These are phyloP conservation scores for Cliona cf. orientalis DNA, from an alignment of 37 sponge, comb jelly and placozoan species.

Conservation along the genomic window DNA sequence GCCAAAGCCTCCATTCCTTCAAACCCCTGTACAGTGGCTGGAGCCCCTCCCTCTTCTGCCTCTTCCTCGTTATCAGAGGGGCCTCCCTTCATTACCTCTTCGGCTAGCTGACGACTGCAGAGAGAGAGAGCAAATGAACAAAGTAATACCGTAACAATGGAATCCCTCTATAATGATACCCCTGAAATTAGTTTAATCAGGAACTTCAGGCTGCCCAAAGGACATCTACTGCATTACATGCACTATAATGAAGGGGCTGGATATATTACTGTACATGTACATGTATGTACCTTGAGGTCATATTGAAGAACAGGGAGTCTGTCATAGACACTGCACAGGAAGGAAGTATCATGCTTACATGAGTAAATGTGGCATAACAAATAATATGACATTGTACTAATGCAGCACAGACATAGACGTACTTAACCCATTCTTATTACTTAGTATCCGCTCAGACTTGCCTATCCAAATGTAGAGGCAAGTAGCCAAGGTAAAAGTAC, in stretches of 20 bases:
- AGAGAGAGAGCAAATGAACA: not conserved
- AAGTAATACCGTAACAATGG: not conserved
- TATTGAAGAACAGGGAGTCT: conserved; percentile 79
- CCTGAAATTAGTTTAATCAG: not conserved
- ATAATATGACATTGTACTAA: not conserved
- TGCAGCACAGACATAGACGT: not conserved
- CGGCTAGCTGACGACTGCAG: conserved; percentile 51
- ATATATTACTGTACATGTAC: too few relatives aligned
- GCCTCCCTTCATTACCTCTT: conserved; percentile 55
- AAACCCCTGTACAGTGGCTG: conserved; percentile 32
- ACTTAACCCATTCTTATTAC: not conserved
- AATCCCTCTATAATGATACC: not conserved
- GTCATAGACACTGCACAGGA: conserved; percentile 71
- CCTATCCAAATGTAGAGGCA: too few relatives aligned
- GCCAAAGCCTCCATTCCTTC: conserved; percentile 91
- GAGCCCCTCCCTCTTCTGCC: conserved; percentile 8
- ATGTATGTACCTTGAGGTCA: conserved; percentile 59
- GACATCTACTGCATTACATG: not conserved
- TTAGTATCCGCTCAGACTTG: not conserved
- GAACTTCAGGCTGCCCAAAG: not conserved
- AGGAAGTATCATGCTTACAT: too few relatives aligned
- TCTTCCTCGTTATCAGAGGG: conserved; percentile 32
- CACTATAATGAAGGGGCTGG: too few relatives aligned
- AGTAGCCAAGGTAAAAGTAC: too few relatives aligned
- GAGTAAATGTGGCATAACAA: too few relatives aligned